Conservation (phyloP, 2,888 invertebrate genomes). For the Euzetes globulus region DNA sequence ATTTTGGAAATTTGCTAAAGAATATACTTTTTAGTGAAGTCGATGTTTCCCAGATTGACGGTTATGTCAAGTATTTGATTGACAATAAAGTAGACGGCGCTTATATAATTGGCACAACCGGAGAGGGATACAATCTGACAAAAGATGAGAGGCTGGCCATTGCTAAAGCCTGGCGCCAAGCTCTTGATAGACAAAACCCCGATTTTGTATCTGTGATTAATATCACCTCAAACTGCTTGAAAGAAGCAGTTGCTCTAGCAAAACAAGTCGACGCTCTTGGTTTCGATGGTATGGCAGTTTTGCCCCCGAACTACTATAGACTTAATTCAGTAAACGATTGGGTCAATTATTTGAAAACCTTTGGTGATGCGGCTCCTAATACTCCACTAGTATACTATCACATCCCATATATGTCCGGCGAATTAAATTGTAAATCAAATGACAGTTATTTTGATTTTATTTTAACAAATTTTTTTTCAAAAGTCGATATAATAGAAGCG, state of each 20-base stretch:
- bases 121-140: slow-evolving; percentile 63
- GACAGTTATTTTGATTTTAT: not conserved
- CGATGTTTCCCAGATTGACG: slow-evolving; percentile 54
- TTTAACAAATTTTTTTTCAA: not conserved
- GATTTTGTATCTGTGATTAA: slow-evolving; percentile 60
- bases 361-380: slow-evolving; percentile 63
- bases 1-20: not conserved
- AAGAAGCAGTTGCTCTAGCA: slow-evolving; percentile 52
- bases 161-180: slow-evolving; percentile 55
- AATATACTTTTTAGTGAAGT: slow-evolving; percentile 45
- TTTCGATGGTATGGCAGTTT: slow-evolving; percentile 61
- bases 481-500: slow-evolving; percentile 29
- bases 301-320: slow-evolving; percentile 70
- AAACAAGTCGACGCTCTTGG: slow-evolving; percentile 59
- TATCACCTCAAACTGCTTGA: slow-evolving; percentile 32
- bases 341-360: slow-evolving; percentile 59
- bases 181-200: slow-evolving; percentile 51
- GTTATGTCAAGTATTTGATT: slow-evolving; percentile 60
- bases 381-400: slow-evolving; percentile 76
- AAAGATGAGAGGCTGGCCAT: slow-evolving; percentile 60
- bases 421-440: slow-evolving; percentile 58
- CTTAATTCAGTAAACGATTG: slow-evolving; percentile 57
- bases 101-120: slow-evolving; percentile 66
- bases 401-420: slow-evolving; percentile 63
- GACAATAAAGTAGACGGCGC: slow-evolving; percentile 59